Percentiles rank a stretch among this genome's conserved stretches.
Conservation (phyloP, 2,888 invertebrate genomes). For the Hyposoter didymator region DNA sequence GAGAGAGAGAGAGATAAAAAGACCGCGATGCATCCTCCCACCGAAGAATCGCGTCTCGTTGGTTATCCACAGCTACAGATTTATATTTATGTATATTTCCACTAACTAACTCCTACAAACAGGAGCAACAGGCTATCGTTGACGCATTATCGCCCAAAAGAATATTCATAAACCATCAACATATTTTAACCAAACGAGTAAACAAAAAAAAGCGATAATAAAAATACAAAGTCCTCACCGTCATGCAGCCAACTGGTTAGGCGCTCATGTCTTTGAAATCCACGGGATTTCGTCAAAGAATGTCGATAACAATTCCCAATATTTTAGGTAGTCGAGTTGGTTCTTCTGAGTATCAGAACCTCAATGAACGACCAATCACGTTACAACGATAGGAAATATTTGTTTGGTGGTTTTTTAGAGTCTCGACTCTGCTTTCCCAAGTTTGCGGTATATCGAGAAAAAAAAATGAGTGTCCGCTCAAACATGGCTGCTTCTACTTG, state of each 20-base stretch:
- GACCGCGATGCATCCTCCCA: neutral
- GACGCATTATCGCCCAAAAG: neutral
- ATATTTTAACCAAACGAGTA: neutral
- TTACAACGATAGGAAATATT: neutral
- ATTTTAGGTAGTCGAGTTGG: neutral
- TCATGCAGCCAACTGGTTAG: neutral
- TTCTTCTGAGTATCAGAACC: too few species aligned
- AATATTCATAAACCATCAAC: neutral
- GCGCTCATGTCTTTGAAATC: neutral
- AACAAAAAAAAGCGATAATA: neutral
- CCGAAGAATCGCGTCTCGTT: conserved; percentile 17
- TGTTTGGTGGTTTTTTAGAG: neutral
- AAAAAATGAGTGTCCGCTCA: neutral
- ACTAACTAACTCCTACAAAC: neutral
- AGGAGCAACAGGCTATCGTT: neutral
- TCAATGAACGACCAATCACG: neutral
- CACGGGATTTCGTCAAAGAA: neutral
- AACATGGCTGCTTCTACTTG: conserved; percentile 9
- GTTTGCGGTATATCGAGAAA: too few species aligned
- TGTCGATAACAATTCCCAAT: neutral
- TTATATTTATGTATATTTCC: neutral
- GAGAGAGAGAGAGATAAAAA: conserved; percentile 1
- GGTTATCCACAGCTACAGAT: conserved; percentile 28
- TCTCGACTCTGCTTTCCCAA: neutral
- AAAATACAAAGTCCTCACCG: neutral